Conservation (phyloP, 2,888 invertebrate species). For the Drosophila conformis region DNA sequence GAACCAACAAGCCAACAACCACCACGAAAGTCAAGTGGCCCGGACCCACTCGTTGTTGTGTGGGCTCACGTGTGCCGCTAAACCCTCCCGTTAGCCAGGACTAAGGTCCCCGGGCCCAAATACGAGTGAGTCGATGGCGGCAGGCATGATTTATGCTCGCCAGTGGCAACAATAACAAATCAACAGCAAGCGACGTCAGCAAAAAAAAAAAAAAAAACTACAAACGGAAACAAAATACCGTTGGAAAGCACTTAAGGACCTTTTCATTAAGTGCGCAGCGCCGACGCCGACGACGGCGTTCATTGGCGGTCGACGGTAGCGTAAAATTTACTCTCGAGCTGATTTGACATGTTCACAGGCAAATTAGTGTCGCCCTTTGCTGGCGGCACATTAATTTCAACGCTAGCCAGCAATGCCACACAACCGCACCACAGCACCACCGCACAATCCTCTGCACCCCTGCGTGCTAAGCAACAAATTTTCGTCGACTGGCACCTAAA, state of each 20-base stretch:
- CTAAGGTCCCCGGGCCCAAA: not conserved
- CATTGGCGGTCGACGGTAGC: slow-evolving; percentile 42
- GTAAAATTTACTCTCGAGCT: slow-evolving; percentile 76
- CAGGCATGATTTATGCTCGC: slow-evolving; percentile 79
- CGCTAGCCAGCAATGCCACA: slow-evolving; percentile 41
- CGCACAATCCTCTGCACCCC: not conserved
- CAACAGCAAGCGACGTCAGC: slow-evolving; percentile 61
- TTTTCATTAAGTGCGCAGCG: slow-evolving; percentile 78
- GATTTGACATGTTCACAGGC: slow-evolving; percentile 82
- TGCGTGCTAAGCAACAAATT: slow-evolving; percentile 68
- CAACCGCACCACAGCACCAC: slow-evolving; percentile 3
- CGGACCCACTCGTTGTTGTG: slow-evolving; percentile 20
- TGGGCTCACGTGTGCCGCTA: slow-evolving; percentile 68
- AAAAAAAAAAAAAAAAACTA: slow-evolving; percentile 54
- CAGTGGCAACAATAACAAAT: slow-evolving; percentile 78
- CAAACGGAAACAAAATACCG: slow-evolving; percentile 84
- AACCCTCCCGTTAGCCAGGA: slow-evolving; percentile 10
- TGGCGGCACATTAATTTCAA: slow-evolving; percentile 75
- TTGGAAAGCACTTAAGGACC: slow-evolving; percentile 83
- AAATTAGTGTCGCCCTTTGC: slow-evolving; percentile 78
- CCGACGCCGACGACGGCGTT: slow-evolving; percentile 9
- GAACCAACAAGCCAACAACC: slow-evolving; percentile 37
- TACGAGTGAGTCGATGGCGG: slow-evolving; percentile 24
- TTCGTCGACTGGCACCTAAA: slow-evolving; percentile 63
- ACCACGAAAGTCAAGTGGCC: slow-evolving; percentile 58